Conservation (phyloP, 1,140 invertebrate genomes). For the Ceratoteleas bidentatus region DNA sequence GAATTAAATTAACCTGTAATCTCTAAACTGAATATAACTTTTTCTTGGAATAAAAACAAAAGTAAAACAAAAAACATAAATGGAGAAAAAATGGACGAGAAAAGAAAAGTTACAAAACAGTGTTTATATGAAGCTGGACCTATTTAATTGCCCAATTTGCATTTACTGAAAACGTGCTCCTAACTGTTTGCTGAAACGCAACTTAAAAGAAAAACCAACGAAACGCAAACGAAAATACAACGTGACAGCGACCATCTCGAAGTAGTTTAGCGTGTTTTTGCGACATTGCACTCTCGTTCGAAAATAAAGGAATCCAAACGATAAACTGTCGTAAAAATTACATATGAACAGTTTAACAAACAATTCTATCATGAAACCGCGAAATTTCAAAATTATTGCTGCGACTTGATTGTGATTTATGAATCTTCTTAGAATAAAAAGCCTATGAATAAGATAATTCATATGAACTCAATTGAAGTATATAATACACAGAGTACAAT, state of each 20-base stretch:
- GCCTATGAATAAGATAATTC: constrained; percentile 19
- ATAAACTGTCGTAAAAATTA: constrained; percentile 38
- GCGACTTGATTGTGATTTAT: constrained; percentile 10
- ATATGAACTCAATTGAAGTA: constrained; percentile 29
- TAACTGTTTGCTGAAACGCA: constrained; percentile 22
- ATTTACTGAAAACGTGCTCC: constrained; percentile 54
- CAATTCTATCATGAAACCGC: constrained; percentile 25
- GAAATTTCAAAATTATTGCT: constrained; percentile 43
- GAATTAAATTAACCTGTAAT: constrained; percentile 79
- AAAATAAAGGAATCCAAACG: constrained; percentile 36
- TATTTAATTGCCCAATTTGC: constrained; percentile 30
- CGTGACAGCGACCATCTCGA: constrained; percentile 11
- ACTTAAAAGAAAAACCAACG: constrained; percentile 39
- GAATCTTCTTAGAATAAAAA: constrained; percentile 35
- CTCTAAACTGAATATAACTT: constrained; percentile 78
- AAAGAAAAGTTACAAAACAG: constrained; percentile 41
- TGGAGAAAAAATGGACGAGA: background rate
- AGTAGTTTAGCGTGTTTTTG: constrained; percentile 9
- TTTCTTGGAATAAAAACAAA: constrained; percentile 35
- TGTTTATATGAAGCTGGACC: constrained; percentile 24
- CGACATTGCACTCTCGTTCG: constrained; percentile 26
- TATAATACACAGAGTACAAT: constrained; percentile 21
- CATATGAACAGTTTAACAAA: constrained; percentile 40
- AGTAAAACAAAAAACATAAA: constrained; percentile 31
- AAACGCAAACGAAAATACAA: constrained; percentile 35